Percentiles rank a stretch among this genome's conserved stretches.
Conservation (phyloP, 2,888 invertebrate genomes). For the Drosophila suboccidentalis region DNA sequence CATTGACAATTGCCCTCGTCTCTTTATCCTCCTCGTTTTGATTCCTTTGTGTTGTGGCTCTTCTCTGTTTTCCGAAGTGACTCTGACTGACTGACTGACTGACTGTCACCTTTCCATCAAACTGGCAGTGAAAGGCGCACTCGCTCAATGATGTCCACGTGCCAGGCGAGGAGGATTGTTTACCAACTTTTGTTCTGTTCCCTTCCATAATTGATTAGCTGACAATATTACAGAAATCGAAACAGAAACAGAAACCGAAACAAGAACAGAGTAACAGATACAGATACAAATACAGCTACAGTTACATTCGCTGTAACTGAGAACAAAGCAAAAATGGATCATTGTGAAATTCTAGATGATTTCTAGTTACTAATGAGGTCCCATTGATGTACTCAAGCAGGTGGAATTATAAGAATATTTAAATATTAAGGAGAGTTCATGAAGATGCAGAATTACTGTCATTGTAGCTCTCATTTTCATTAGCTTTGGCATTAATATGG, state of each 20-base stretch:
- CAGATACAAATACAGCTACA: conserved; percentile 7
- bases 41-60: conserved; percentile 32
- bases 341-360: conserved; percentile 15
- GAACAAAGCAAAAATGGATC: conserved; percentile 29
- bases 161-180: conserved; percentile 70
- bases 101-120: conserved; percentile 83
- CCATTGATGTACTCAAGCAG: conserved; percentile 22
- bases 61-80: conserved; percentile 11
- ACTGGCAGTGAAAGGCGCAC: conserved; percentile 69
- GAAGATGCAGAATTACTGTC: no score
- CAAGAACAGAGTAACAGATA: conserved; percentile 5
- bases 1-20: conserved; percentile 45
- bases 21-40: conserved; percentile 53
- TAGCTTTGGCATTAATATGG: background rate
- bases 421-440: no score
- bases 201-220: conserved; percentile 56
- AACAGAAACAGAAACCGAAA: conserved; percentile 5
- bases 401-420: conserved; percentile 9
- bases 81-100: conserved; percentile 12
- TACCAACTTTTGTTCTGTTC: conserved; percentile 56
- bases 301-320: conserved; percentile 2
- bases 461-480: background rate
- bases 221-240: conserved; percentile 27
- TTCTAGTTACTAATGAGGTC: conserved; percentile 15
- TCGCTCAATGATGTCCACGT: conserved; percentile 64